These are phyloP conservation scores for Cossypha polioptera DNA, from an alignment of 2,797 vertebrate genomes.

Conservation along the genomic window DNA sequence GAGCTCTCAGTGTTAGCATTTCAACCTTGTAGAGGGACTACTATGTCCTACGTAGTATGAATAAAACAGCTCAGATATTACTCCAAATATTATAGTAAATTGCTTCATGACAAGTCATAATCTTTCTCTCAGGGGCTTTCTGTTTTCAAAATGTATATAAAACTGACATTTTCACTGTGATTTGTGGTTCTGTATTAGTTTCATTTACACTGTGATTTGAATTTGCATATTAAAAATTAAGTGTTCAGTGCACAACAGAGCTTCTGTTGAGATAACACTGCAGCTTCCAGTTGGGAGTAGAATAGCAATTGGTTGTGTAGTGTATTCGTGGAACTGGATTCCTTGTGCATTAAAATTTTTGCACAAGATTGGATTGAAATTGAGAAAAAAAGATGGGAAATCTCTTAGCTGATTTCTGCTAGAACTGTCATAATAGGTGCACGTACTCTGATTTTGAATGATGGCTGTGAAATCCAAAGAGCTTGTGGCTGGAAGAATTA, in stretches of 20 bases:
- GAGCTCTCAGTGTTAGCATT: neutral
- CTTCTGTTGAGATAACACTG: neutral
- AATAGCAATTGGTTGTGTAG: neutral
- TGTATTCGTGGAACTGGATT: neutral
- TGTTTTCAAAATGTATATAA: neutral
- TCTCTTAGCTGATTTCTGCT: neutral
- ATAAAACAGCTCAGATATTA: neutral
- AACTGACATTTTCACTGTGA: neutral
- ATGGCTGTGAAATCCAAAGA: neutral
- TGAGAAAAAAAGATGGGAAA: neutral
- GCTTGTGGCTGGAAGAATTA: constrained; percentile 26
- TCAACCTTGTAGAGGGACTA: neutral
- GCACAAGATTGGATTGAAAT: neutral
- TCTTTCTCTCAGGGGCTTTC: neutral
- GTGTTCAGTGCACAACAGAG: neutral
- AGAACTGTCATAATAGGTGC: neutral
- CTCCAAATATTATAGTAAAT: neutral
- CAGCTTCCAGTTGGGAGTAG: neutral
- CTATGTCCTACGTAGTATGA: neutral
- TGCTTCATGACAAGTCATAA: neutral
- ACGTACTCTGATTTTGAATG: neutral
- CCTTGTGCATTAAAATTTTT: neutral
- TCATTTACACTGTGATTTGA: neutral
- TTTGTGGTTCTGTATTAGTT: neutral
- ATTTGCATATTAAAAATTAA: neutral